Percentiles rank a stretch among this genome's conserved stretches.
Conservation (phyloP, 2,888 invertebrate species). For the Poecilobothrus nobilitatus region DNA sequence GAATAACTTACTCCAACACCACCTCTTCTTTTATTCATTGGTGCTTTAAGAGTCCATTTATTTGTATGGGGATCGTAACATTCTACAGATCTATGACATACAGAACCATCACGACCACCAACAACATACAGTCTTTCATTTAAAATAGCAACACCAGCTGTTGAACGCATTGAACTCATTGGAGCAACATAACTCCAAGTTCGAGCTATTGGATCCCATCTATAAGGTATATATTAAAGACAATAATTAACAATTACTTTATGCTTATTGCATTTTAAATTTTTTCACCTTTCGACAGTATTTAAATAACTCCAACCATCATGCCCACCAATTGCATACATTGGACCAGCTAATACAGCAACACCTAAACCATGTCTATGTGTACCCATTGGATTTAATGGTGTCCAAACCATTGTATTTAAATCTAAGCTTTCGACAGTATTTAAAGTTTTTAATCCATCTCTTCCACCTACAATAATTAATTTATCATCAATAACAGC, state of each 20-base stretch:
- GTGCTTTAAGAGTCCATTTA: slow-evolving; percentile 73
- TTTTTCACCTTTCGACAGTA: slow-evolving; percentile 65
- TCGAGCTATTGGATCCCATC: slow-evolving; percentile 81
- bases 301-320: slow-evolving; percentile 82
- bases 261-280: neutral
- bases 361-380: slow-evolving; percentile 76
- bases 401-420: slow-evolving; percentile 68
- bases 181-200: slow-evolving; percentile 86
- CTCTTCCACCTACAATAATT: slow-evolving; percentile 81
- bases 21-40: slow-evolving; percentile 78
- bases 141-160: slow-evolving; percentile 83
- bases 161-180: slow-evolving; percentile 76
- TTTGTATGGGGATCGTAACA: slow-evolving; percentile 67
- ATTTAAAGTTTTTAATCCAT: slow-evolving; percentile 89
- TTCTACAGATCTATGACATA: slow-evolving; percentile 84
- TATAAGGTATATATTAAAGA: slow-evolving; percentile 28
- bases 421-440: slow-evolving; percentile 86
- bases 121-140: slow-evolving; percentile 80
- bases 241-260: neutral
- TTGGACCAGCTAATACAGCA: slow-evolving; percentile 65
- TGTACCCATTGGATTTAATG: slow-evolving; percentile 80
- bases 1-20: slow-evolving; percentile 71
- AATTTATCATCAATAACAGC: slow-evolving; percentile 76
- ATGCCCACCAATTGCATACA: slow-evolving; percentile 93
- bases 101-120: slow-evolving; percentile 85